phyloP scores from a whole-genome alignment of 2,797 vertebrate genomes.

The Nannoperca obscura region DNA sequence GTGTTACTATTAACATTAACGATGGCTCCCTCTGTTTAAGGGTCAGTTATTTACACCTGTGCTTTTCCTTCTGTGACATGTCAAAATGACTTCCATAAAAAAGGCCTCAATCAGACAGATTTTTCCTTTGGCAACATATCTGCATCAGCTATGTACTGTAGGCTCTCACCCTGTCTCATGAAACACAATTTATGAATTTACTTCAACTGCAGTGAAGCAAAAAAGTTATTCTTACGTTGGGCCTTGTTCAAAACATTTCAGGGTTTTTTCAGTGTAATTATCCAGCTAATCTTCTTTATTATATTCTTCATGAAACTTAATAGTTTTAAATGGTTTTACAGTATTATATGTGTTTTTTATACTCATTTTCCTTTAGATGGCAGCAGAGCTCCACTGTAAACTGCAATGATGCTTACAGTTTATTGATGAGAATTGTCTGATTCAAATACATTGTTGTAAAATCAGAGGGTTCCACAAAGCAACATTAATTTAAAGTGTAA shows the following conservation, averaged over 20 bases:
- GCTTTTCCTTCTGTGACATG: not conserved
- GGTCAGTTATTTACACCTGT: not conserved
- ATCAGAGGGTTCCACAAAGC: not conserved
- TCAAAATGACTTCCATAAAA: not conserved
- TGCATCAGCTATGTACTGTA: not conserved
- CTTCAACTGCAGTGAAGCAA: not conserved
- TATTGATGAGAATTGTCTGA: not conserved
- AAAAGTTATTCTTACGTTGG: not conserved
- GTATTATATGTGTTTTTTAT: not conserved
- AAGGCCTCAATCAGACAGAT: not conserved
- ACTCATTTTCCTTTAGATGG: constrained; percentile 55
- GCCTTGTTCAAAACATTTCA: not conserved
- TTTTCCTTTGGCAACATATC: not conserved
- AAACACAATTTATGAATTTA: not conserved
- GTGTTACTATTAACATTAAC: not conserved
- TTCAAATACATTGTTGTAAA: not conserved
- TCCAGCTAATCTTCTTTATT: not conserved
- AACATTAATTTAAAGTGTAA: not conserved
- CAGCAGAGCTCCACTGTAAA: constrained; percentile 45
- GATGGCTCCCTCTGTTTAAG: not conserved
- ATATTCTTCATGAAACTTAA: not conserved
- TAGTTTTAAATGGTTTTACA: not conserved
- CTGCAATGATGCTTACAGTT: not conserved
- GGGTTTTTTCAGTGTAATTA: not conserved
- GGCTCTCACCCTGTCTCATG: not conserved